Conservation (phyloP, 2,797 vertebrate species). For the Argyrosomus regius region DNA sequence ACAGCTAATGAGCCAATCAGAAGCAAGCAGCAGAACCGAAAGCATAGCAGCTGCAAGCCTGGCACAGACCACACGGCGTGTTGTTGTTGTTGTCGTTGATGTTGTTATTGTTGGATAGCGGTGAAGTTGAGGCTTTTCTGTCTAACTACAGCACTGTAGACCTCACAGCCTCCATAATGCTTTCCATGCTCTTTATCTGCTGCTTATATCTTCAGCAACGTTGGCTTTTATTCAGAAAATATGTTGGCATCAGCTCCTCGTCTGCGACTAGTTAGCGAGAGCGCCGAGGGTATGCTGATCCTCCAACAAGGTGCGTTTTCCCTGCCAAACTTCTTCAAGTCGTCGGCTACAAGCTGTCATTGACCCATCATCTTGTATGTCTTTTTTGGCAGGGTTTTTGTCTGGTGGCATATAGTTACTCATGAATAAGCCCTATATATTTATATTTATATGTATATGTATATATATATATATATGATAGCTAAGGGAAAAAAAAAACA, state of each 20-base stretch:
- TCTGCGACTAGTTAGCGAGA: constrained; percentile 63
- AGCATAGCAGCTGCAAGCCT: constrained; percentile 27
- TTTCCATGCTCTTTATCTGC: constrained; percentile 68
- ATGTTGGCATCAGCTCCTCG: constrained; percentile 65
- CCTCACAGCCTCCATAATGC: constrained; percentile 57
- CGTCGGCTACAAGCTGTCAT: constrained; percentile 52
- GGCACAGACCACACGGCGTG: constrained; percentile 24
- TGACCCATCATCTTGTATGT: constrained; percentile 52
- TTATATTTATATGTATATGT: too few species aligned
- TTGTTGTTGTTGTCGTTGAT: constrained; percentile 63
- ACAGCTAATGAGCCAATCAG: constrained; percentile 35
- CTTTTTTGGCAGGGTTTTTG: constrained; percentile 55
- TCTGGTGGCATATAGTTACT: constrained; percentile 47
- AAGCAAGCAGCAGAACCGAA: background rate
- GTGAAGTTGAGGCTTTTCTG: constrained; percentile 48
- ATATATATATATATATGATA: constrained; percentile 15
- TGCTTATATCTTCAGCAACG: constrained; percentile 61
- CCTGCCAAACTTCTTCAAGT: constrained; percentile 60
- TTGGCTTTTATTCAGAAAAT: constrained; percentile 65
- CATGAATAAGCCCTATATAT: constrained; percentile 36
- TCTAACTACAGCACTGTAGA: constrained; percentile 53
- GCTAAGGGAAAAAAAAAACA: constrained; percentile 21
- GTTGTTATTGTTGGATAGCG: constrained; percentile 69
- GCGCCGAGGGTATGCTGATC: constrained; percentile 43
- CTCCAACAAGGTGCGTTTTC: constrained; percentile 71